These are phyloP conservation scores for Chiloscyllium plagiosum DNA, from an alignment of 2,113 vertebrate species.

Conservation along the genomic window DNA sequence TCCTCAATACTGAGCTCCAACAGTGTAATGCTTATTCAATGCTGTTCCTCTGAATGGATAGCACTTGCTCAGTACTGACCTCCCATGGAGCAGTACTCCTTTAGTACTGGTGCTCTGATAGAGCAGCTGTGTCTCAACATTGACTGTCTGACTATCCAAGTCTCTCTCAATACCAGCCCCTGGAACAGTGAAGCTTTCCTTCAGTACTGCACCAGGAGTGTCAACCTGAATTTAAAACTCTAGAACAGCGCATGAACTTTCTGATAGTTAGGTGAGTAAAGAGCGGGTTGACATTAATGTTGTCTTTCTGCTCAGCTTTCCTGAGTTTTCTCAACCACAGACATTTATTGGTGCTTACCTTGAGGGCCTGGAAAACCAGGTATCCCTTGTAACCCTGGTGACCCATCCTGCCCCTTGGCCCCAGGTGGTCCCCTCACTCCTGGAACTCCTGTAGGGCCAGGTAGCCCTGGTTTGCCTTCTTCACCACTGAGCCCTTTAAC, in stretches of 20 bases:
- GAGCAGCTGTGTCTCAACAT: no score
- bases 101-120: no score
- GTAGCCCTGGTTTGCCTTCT: conserved; percentile 48
- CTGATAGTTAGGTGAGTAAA: neutral
- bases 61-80: neutral
- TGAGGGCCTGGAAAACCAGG: conserved; percentile 50
- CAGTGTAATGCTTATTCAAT: neutral
- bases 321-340: neutral
- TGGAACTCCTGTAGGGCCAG: conserved; percentile 59
- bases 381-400: conserved; percentile 59
- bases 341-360: conserved; percentile 48
- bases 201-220: neutral
- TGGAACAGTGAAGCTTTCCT: neutral
- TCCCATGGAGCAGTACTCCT: no score
- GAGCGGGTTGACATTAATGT: neutral
- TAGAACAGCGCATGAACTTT: neutral
- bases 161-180: neutral
- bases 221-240: neutral
- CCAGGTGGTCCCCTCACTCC: conserved; percentile 57
- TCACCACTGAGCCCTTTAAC: conserved; percentile 71
- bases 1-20: neutral
- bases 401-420: conserved; percentile 59
- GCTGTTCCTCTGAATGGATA: neutral
- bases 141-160: no score
- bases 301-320: neutral